Evolutionary conservation across 2,113 vertebrate species (phyloP).

Genomic region (Dendropsophus ebraccatus): DNA sequence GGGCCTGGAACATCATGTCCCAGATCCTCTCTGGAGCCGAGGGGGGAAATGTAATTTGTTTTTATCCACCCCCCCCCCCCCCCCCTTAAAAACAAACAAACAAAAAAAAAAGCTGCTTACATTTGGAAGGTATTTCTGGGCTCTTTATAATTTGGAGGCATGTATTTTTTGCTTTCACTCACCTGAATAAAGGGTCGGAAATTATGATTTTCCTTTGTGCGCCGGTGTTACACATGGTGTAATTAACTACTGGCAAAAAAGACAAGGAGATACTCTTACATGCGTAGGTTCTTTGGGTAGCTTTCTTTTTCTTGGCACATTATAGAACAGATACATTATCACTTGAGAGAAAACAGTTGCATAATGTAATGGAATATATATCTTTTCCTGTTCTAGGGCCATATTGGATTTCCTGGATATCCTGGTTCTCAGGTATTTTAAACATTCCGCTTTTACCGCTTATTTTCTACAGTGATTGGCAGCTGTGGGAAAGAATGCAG

Average conservation of each 20-base stretch:
- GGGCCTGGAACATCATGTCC: too few relatives aligned
- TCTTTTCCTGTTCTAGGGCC: conserved; percentile 72
- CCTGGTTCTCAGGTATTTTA: conserved; percentile 77
- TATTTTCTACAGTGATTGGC: not conserved
- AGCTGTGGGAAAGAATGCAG: not conserved
- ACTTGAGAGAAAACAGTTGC: not conserved
- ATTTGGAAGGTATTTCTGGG: not conserved
- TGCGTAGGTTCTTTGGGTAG: not conserved
- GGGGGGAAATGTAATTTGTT: too few relatives aligned
- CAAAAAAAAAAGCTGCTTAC: too few relatives aligned
- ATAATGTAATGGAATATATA: not conserved
- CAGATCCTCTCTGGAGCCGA: too few relatives aligned
- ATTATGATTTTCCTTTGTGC: too few relatives aligned
- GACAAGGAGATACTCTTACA: too few relatives aligned
- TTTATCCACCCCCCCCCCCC: too few relatives aligned
- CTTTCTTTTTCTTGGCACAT: not conserved
- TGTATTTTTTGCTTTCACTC: not conserved
- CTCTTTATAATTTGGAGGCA: not conserved
- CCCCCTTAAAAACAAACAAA: too few relatives aligned
- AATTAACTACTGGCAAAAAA: too few relatives aligned
- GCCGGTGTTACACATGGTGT: too few relatives aligned
- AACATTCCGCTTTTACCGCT: not conserved
- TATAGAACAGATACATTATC: not conserved
- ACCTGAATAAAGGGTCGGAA: not conserved
- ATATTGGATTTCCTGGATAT: conserved; percentile 80